Percentiles rank a stretch among this genome's conserved stretches.
Evolutionary conservation across 2,888 invertebrate species (phyloP).

Genomic region (Thymelicus acteon): DNA sequence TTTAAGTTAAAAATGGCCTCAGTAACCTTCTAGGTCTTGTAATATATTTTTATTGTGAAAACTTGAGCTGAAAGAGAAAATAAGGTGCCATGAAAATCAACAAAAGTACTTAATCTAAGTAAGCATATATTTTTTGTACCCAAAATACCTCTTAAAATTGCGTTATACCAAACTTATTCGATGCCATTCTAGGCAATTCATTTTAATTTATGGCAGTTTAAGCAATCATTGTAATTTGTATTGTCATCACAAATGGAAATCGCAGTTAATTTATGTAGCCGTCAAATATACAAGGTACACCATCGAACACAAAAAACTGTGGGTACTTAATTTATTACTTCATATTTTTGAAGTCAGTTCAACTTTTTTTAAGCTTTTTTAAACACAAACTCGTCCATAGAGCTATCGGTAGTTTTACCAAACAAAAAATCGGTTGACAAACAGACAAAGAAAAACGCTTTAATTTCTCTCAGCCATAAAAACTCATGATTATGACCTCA

Average conservation of each 20-base stretch:
- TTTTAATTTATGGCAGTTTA: not conserved
- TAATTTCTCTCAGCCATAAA: too few species aligned
- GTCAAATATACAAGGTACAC: too few species aligned
- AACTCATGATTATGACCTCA: too few species aligned
- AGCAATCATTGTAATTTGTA: conserved; percentile 1
- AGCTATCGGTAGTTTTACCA: too few species aligned
- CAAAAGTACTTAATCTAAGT: not conserved
- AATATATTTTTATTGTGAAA: not conserved
- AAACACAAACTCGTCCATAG: too few species aligned
- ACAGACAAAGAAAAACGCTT: too few species aligned
- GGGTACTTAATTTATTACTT: too few species aligned
- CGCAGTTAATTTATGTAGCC: not conserved
- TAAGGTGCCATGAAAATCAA: not conserved
- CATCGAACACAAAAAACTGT: too few species aligned
- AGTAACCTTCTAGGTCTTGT: not conserved
- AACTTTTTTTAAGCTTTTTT: too few species aligned
- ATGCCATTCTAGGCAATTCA: not conserved
- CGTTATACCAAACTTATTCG: not conserved
- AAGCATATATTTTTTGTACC: not conserved
- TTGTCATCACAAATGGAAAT: conserved; percentile 2
- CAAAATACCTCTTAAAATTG: not conserved
- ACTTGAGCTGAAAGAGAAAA: not conserved
- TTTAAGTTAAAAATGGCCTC: not conserved
- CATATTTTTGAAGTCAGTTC: too few species aligned
- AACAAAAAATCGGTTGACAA: too few species aligned